Evolutionary conservation across 2,888 invertebrate species (phyloP).

Genomic region (Gastrophysa polygoni): DNA sequence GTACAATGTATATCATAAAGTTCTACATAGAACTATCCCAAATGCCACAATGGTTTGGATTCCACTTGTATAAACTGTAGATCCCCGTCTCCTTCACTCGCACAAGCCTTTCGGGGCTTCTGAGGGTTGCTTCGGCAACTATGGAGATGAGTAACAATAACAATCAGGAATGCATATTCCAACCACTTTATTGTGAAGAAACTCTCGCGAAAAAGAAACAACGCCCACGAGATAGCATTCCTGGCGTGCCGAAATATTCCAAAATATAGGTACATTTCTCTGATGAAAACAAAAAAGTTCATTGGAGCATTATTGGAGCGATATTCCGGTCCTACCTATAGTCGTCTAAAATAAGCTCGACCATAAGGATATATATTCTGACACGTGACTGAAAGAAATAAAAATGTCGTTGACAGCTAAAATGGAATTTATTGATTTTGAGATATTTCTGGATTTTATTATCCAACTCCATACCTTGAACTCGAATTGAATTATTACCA

Average conservation of each 20-base stretch:
- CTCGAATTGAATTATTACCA: conserved; percentile 5
- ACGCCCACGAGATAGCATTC: conserved; percentile 4
- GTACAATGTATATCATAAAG: too few species aligned
- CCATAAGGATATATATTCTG: not conserved
- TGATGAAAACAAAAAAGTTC: conserved; percentile 24
- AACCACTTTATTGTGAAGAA: not conserved
- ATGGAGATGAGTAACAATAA: too few species aligned
- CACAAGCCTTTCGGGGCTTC: too few species aligned
- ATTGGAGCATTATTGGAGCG: too few species aligned
- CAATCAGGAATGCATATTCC: too few species aligned
- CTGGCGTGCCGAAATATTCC: conserved; percentile 16
- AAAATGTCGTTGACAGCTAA: conserved; percentile 13
- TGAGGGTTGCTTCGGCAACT: too few species aligned
- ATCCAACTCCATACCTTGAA: conserved; percentile 10
- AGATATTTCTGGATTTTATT: conserved; percentile 2
- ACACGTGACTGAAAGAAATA: not conserved
- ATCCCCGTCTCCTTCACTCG: too few species aligned
- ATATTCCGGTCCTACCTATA: conserved; percentile 1
- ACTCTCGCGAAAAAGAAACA: conserved; percentile 8
- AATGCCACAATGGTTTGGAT: too few species aligned
- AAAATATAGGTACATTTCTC: not conserved
- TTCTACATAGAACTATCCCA: too few species aligned
- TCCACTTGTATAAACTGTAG: too few species aligned
- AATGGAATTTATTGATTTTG: conserved; percentile 16
- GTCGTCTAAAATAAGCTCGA: conserved; percentile 13